phyloP scores from a whole-genome alignment of 2,797 vertebrate genomes.

The Hippopotamyrus pictus region DNA sequence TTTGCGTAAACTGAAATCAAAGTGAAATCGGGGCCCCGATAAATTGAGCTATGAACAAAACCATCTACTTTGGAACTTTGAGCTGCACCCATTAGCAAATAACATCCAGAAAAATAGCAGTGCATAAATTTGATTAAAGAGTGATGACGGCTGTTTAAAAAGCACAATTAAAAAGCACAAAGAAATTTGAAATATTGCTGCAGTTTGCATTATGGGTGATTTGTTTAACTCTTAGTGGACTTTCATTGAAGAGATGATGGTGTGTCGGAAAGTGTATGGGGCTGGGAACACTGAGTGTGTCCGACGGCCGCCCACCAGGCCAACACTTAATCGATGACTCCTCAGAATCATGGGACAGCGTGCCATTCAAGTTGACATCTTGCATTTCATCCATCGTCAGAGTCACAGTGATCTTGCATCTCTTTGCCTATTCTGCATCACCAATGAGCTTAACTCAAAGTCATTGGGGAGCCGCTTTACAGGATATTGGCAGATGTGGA shows the following conservation, averaged over 20 bases:
- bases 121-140: background rate
- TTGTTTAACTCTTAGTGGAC: background rate
- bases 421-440: background rate
- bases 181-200: background rate
- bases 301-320: background rate
- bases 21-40: background rate
- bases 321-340: background rate
- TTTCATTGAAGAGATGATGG: background rate
- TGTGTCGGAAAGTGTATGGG: background rate
- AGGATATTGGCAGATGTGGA: background rate
- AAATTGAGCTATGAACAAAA: background rate
- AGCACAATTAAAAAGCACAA: background rate
- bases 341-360: background rate
- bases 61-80: background rate
- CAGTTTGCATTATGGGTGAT: background rate
- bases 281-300: background rate
- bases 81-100: background rate
- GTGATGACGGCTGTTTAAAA: background rate
- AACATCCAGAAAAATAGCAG: background rate
- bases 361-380: background rate
- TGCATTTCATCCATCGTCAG: background rate
- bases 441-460: background rate
- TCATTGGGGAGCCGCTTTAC: background rate
- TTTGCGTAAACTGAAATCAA: background rate
- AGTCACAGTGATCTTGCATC: background rate